phyloP scores from a whole-genome alignment of 2,888 invertebrate genomes.

The Operophtera brumata region DNA sequence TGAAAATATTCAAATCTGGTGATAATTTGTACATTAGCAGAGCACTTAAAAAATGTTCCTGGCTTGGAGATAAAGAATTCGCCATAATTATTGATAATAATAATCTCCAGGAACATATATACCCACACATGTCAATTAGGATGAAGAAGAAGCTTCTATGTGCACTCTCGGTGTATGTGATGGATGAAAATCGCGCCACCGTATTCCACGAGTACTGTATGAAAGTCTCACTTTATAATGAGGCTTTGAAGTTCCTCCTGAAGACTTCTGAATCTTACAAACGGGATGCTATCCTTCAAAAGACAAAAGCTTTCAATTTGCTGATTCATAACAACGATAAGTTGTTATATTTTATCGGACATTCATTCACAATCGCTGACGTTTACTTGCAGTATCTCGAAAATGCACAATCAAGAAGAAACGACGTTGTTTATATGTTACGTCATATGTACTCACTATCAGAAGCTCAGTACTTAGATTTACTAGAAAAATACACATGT shows the following conservation, averaged over 20 bases:
- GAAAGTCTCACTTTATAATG: conserved; percentile 34
- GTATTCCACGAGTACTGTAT: conserved; percentile 53
- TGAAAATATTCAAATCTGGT: conserved; percentile 54
- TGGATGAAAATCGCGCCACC: conserved; percentile 40
- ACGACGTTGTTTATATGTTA: too few relatives aligned
- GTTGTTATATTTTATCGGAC: conserved; percentile 42
- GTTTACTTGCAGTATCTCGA: too few relatives aligned
- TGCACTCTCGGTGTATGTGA: conserved; percentile 43
- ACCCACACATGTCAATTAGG: conserved; percentile 59
- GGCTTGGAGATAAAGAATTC: conserved; percentile 51
- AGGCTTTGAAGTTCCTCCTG: conserved; percentile 53
- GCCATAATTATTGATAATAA: conserved; percentile 46
- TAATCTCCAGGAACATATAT: conserved; percentile 51
- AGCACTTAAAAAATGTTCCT: conserved; percentile 50
- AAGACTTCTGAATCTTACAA: conserved; percentile 51
- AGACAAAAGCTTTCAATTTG: background rate
- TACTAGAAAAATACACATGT: background rate
- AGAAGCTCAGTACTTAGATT: conserved; percentile 21
- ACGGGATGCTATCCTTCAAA: conserved; percentile 35
- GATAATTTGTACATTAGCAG: conserved; percentile 54
- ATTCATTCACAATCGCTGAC: conserved; percentile 35
- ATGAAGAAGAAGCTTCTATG: conserved; percentile 55
- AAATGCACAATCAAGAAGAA: too few relatives aligned
- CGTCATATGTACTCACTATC: conserved; percentile 36
- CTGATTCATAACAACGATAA: conserved; percentile 15